Evolutionary conservation across 2,113 vertebrate species (phyloP).

Genomic region (Poicephalus gulielmi): DNA sequence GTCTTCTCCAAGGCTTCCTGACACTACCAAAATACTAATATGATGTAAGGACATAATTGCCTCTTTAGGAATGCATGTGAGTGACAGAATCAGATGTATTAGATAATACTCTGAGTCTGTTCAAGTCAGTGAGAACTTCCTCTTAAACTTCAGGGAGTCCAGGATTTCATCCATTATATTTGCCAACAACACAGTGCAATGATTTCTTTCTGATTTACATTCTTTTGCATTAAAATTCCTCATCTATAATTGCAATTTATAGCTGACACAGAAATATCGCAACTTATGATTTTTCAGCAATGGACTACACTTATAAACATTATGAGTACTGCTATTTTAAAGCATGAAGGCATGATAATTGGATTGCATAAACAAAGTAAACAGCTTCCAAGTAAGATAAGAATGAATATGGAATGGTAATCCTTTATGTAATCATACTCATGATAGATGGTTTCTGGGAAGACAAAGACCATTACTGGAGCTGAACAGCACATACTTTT

Average conservation of each 20-base stretch:
- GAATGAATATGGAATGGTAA: neutral
- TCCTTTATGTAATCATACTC: neutral
- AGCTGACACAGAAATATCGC: neutral
- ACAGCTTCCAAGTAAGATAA: neutral
- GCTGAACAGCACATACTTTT: neutral
- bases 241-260: neutral
- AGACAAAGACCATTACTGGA: neutral
- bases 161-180: neutral
- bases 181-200: neutral
- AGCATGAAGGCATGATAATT: conserved; percentile 5
- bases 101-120: neutral
- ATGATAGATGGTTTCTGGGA: neutral
- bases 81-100: neutral
- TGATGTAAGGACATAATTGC: neutral
- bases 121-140: neutral
- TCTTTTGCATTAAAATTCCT: neutral
- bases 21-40: neutral
- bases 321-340: neutral
- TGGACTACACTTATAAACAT: neutral
- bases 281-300: neutral
- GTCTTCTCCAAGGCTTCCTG: neutral
- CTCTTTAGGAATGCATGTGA: neutral
- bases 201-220: neutral
- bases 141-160: neutral
- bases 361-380: neutral